These are phyloP conservation scores for Spodoptera picta DNA, from an alignment of 2,888 invertebrate species.

Conservation along the genomic window DNA sequence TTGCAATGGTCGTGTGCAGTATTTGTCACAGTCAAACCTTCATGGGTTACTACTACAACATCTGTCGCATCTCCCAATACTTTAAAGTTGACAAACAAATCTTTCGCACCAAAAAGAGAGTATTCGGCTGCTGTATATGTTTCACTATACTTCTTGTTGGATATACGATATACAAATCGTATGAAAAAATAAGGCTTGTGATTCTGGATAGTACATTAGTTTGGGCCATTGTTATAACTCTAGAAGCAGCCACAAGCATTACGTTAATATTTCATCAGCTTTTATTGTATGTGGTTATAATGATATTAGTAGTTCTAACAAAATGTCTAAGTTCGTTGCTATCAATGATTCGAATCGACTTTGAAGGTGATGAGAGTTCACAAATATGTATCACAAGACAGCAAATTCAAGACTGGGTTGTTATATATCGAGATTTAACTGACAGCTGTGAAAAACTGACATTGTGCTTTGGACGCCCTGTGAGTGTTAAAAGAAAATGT, in stretches of 20 bases:
- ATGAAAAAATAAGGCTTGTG: too few species aligned
- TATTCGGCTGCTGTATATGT: too few species aligned
- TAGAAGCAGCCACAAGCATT: neutral
- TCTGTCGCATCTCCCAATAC: too few species aligned
- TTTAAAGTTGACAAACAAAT: too few species aligned
- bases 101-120: too few species aligned
- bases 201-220: too few species aligned
- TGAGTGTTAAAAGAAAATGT: neutral
- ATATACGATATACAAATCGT: too few species aligned
- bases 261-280: neutral
- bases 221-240: neutral
- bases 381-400: neutral
- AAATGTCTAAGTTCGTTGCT: conserved; percentile 2
- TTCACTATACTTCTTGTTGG: too few species aligned
- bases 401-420: conserved; percentile 17
- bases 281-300: conserved; percentile 3
- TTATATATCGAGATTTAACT: conserved; percentile 9
- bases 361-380: neutral
- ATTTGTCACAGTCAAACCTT: too few species aligned
- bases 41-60: too few species aligned
- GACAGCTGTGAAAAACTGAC: conserved; percentile 6
- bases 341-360: too few species aligned
- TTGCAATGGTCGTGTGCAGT: too few species aligned
- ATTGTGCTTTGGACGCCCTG: conserved; percentile 8
- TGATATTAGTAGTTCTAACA: neutral